phyloP scores from a whole-genome alignment of 2,888 invertebrate species.

The Stenolophus ochropezus region DNA sequence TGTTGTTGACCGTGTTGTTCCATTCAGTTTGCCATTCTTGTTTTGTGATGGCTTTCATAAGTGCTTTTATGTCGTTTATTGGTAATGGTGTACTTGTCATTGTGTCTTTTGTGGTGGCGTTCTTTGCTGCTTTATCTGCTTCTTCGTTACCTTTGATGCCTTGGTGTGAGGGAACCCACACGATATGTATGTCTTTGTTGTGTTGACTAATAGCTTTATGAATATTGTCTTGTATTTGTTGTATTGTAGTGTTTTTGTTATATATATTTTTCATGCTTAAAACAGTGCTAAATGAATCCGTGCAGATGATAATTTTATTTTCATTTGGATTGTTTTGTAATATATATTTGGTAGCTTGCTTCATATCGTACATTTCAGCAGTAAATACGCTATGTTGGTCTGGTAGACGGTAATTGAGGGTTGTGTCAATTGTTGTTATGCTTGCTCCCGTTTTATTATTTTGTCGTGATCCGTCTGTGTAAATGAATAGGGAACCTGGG shows the following conservation, averaged over 20 bases:
- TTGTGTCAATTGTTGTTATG: not conserved
- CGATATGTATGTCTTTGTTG: constrained; percentile 2
- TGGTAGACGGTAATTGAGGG: not conserved
- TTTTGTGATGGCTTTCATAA: no score
- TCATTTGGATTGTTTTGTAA: not conserved
- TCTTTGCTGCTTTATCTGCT: no score
- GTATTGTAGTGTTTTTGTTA: not conserved
- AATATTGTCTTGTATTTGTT: constrained; percentile 5
- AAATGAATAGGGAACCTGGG: no score
- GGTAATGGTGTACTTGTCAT: no score
- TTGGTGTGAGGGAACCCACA: not conserved
- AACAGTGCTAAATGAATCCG: no score
- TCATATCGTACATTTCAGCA: constrained; percentile 18
- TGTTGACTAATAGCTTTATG: no score
- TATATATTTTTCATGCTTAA: constrained; percentile 26
- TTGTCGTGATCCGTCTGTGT: no score
- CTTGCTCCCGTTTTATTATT: not conserved
- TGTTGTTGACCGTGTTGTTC: no score
- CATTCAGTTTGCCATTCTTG: no score
- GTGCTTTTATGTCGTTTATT: no score
- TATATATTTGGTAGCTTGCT: not conserved
- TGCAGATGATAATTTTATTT: not conserved
- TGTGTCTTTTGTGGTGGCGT: not conserved
- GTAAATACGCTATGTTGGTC: not conserved
- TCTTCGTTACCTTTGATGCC: no score